Percentiles rank a stretch among this genome's conserved stretches.
Conservation (phyloP, 1,140 invertebrate genomes). For the Procambarus virginalis region DNA sequence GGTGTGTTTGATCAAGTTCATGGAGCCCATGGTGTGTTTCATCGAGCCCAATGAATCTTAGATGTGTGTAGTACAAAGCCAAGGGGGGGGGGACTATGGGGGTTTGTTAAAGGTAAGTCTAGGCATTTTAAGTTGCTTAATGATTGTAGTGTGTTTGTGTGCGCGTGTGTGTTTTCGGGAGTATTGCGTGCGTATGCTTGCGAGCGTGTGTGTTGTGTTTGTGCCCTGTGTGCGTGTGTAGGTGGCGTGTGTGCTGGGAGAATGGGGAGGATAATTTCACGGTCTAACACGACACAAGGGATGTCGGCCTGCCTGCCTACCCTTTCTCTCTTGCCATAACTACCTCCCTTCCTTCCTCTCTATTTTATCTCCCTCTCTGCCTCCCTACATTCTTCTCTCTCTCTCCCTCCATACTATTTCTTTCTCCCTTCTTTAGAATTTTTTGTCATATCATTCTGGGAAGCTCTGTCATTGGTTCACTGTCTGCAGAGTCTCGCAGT, state of each 20-base stretch:
- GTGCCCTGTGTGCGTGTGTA: slow-evolving; percentile 6
- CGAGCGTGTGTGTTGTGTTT: background rate
- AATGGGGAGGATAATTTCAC: background rate
- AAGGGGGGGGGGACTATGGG: too few species aligned
- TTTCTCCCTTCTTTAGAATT: too few species aligned
- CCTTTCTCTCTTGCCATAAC: background rate
- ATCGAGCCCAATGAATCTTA: too few species aligned
- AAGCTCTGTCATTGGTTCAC: too few species aligned
- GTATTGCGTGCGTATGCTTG: slow-evolving; percentile 6
- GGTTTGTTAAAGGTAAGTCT: too few species aligned
- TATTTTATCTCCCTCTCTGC: background rate
- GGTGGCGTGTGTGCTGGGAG: background rate
- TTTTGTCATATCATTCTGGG: too few species aligned
- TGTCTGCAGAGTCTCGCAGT: too few species aligned
- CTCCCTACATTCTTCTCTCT: background rate
- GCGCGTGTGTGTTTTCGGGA: background rate
- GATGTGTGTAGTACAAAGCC: too few species aligned
- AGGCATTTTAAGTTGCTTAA: too few species aligned
- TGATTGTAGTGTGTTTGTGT: background rate
- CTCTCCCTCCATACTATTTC: too few species aligned
- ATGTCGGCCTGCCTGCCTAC: background rate
- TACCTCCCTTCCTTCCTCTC: background rate
- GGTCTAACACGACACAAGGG: background rate
- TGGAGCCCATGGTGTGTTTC: background rate
- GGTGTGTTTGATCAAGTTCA: too few species aligned